Evolutionary conservation across 2,888 invertebrate species (phyloP).

Genomic region (Plebejus argus): DNA sequence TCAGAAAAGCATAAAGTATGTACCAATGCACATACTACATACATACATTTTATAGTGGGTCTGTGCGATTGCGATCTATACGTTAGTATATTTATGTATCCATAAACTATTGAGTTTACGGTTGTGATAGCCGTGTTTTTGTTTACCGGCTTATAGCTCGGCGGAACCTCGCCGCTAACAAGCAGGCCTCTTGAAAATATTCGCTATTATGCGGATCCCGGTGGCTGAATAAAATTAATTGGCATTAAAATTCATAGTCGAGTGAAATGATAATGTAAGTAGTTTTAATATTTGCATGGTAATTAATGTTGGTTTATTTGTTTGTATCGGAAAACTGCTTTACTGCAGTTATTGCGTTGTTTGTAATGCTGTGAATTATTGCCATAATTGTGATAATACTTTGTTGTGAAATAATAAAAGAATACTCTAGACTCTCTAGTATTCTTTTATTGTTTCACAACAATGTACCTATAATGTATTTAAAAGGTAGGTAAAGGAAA

Average conservation of each 20-base stretch:
- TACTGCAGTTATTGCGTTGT: neutral
- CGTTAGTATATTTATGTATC: constrained; percentile 28
- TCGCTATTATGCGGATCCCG: constrained; percentile 57
- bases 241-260: constrained; percentile 59
- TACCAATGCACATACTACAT: too few relatives aligned
- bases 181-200: constrained; percentile 57
- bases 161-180: constrained; percentile 54
- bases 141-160: constrained; percentile 62
- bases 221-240: constrained; percentile 55
- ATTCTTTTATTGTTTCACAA: too few relatives aligned
- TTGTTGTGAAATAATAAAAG: neutral
- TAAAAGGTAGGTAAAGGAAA: too few relatives aligned
- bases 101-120: constrained; percentile 66
- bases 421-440: too few relatives aligned
- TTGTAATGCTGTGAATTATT: neutral
- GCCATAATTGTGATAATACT: neutral
- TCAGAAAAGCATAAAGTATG: too few relatives aligned
- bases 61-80: too few relatives aligned
- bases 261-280: constrained; percentile 63
- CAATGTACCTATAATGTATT: too few relatives aligned
- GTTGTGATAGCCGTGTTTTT: constrained; percentile 59
- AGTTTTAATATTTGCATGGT: constrained; percentile 35
- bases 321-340: neutral
- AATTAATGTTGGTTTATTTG: neutral
- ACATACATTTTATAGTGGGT: too few relatives aligned